Evolutionary conservation across 37 sponge, comb jelly and placozoan species (phyloP), one percentile per base, ranked within the genome.

Genomic region (Ianthella basta): DNA sequence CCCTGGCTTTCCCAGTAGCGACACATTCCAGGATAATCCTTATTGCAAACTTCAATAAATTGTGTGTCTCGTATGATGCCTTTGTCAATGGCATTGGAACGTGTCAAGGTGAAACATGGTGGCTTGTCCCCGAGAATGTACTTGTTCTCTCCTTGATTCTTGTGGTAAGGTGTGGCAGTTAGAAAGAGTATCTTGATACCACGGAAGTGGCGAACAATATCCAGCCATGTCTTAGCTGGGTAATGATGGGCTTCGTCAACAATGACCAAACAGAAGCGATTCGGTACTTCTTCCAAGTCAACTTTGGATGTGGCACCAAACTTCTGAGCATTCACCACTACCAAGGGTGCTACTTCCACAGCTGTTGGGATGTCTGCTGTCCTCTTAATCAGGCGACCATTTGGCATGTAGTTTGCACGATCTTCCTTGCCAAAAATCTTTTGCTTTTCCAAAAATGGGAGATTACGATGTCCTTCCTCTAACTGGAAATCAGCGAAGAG

Each of bases 181-280:
- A 79, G 59, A 32, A 79, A 79, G 8, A 79, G 16, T 16, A 54
- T 24, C 54, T 37, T 79, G 29, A 55, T 64, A 8, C 55, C 57
- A 32, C 36, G 29, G 38, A 68, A 84, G 40, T 39, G 72, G 15
- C 15, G 10, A 15, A 84, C 56, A 50, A 84, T 65, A 4, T 27
- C 41, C 33, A 70, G 68, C 84, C 84, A 84, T 19, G 84, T 40
- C 38, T 36, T 32, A 56, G 84, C 73, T 34, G 84, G 84, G 69
- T 84, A 84, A 41, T 84, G 84, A 56, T 84, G 84, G 30, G 73
- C 84, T 70, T 84, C 84, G 33, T 84, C 84, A 15, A 84, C 72
- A 53, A 84, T 84, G 53, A 84, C 84, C 50, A 84, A 73, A 30
- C 13, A 44, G 44, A 33, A 64, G 30, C 39, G 15, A 8, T 69